Conservation (phyloP, 1,140 invertebrate genomes). For the Hylaeus anthracinus region DNA sequence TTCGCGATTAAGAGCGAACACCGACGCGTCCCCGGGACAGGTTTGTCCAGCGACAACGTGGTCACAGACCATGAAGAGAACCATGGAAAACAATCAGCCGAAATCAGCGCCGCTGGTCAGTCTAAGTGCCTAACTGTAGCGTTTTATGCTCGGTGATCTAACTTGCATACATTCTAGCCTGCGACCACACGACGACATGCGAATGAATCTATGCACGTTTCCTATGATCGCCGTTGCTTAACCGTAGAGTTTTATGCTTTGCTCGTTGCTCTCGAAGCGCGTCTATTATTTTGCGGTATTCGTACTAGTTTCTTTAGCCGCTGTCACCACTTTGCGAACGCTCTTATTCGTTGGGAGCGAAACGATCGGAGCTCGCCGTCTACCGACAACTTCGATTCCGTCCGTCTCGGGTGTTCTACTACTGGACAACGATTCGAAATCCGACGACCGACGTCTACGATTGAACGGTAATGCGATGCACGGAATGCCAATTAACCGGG, state of each 20-base stretch:
- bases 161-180: constrained; percentile 3
- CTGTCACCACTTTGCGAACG: too few species aligned
- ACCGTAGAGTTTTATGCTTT: constrained; percentile 50
- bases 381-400: too few species aligned
- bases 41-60: constrained; percentile 25
- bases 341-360: too few species aligned
- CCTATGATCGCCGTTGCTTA: constrained; percentile 20
- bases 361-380: too few species aligned
- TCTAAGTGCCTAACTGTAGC: constrained; percentile 61
- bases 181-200: constrained; percentile 38
- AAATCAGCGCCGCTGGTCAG: constrained; percentile 51
- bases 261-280: not conserved
- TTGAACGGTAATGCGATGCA: not conserved
- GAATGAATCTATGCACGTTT: constrained; percentile 18
- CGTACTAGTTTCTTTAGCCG: too few species aligned
- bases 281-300: too few species aligned
- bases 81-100: constrained; percentile 37
- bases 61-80: constrained; percentile 46
- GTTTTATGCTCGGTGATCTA: constrained; percentile 56
- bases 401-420: too few species aligned
- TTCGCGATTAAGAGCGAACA: too few species aligned
- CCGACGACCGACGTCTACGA: too few species aligned
- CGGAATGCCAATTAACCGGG: constrained; percentile 33
- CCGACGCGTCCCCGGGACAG: not conserved
- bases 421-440: too few species aligned